Evolutionary conservation across 2,797 vertebrate species (phyloP), one percentile per base, ranked within the genome.

Genomic region (Odontamblyopus lacepedii): DNA sequence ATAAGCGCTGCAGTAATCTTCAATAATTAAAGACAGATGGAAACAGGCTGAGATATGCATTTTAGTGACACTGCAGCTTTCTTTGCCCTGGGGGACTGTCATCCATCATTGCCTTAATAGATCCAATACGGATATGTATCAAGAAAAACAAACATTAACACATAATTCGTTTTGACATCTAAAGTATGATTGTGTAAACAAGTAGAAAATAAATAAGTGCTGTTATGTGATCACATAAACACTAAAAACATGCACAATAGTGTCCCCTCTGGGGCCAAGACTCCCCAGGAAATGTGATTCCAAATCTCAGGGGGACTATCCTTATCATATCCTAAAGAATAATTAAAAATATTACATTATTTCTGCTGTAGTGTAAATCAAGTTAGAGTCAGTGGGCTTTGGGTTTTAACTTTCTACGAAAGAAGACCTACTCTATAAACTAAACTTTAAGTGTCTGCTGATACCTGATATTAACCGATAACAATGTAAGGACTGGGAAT

Each of bases 21-120:
- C 48, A 48, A 64, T 64, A 48, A 48, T 64, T 64, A 27, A 64
- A 48, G 38, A 64, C n/a, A 48, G 23, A n/a, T 41, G 35, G 38
- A 11, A 12, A 41, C 5, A 11, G 63, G 5, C 63, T 48, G 38
- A 44, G 38, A 15, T 26, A 48, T 48, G n/a, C 63, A 48, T 15
- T 64, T 64, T 64, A 64, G 41, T 48, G 63, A 48, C 63, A 48
- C n/a, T 38, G 9, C 35, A 41, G 29, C 29, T 48, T 48, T 44
- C 27, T 27, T 27, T 48, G 4, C 19, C 38, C 63, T 48, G 3
- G 15, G 38, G n/a, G 19, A 11, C 38, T 64, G 62, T 27, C 38
- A 48, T 41, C 23, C 12, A 44, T 48, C 38, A 15, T 12, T 27
- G 63, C 13, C 63, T 44, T 16, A n/a, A 48, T 23, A 44, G n/a